Conservation (phyloP, 2,797 vertebrate genomes). For the Diplodus sargus region DNA sequence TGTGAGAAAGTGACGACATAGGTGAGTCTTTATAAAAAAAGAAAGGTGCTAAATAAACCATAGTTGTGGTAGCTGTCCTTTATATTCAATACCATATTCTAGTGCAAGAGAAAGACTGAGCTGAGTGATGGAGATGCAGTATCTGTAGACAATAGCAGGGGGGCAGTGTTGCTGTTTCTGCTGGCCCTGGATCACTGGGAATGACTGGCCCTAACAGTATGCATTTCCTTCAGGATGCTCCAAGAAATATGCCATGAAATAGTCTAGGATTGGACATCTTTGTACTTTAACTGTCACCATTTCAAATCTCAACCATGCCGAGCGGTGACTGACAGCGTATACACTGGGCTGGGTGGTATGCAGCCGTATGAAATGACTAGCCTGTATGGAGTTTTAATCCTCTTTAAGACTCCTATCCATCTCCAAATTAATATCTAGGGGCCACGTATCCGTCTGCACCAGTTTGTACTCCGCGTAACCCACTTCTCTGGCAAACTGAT, state of each 20-base stretch:
- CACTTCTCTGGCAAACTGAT: conserved; percentile 74
- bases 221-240: conserved; percentile 79
- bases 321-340: conserved; percentile 79
- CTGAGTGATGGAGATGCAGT: conserved; percentile 62
- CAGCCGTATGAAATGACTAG: conserved; percentile 79
- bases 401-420: conserved; percentile 84
- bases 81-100: neutral
- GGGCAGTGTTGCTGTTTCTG: conserved; percentile 81
- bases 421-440: conserved; percentile 84
- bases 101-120: neutral
- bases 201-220: conserved; percentile 73
- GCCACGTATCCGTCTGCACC: conserved; percentile 74
- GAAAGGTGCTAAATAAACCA: neutral
- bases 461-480: conserved; percentile 70
- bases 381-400: conserved; percentile 84
- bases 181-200: conserved; percentile 46
- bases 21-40: neutral
- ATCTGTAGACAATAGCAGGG: conserved; percentile 67
- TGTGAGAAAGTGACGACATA: neutral
- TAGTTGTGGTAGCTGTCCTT: neutral
- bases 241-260: conserved; percentile 84
- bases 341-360: conserved; percentile 80
- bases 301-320: conserved; percentile 83
- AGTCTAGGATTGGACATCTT: conserved; percentile 84
- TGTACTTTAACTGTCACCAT: conserved; percentile 87